Base-by-base conservation (phyloP, 2,797 vertebrate genomes). In the Pachyuromys duprasi region DNA sequence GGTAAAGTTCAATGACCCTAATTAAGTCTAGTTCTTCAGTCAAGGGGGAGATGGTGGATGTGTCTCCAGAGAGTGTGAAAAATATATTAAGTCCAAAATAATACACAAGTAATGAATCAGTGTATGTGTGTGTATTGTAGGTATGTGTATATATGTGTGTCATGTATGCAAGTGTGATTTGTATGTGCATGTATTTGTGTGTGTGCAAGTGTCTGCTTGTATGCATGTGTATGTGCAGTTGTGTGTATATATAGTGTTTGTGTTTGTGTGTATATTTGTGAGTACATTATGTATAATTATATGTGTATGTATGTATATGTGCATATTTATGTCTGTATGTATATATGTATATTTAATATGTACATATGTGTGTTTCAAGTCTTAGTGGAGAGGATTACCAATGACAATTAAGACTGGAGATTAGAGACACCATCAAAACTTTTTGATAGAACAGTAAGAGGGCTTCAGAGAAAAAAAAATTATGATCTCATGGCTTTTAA, bases 361-460 rank as follows among this genome's bases (percentile, higher is more conserved):
- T 65, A 20, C n/a, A 17, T 82, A 13, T 49, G 42, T 36, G 8
- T 18, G 28, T 55, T 22, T 49, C 26, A 5, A 45, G 13, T 75
- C 24, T 45, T 45, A 28, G 15, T n/a, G 4, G 17, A 15, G n/a
- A 49, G 39, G 12, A 18, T 70, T 2, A 57, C 3, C 60, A 11
- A 26, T 60, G 53, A 60, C 13, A 70, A 78, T 22, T 95, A 62
- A 89, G 39, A 79, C 33, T 83, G 4, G 13, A 90, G 26, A 80
- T 0, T 75, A 6, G 18, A 94, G 6, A 81, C 0, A 0, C 5
- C 24, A 7, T 72, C 2, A 17, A 42, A 20, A 12, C 14, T 69
- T 80, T 5, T 42, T 57, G 8, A n/a, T 89, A 89, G 24, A 78
- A 2, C 1, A 76, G 3, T 36, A 3, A 53, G 20, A 67, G 4